Evolutionary conservation across 2,888 invertebrate genomes (phyloP).

Genomic region (Orchesellides sinensis): DNA sequence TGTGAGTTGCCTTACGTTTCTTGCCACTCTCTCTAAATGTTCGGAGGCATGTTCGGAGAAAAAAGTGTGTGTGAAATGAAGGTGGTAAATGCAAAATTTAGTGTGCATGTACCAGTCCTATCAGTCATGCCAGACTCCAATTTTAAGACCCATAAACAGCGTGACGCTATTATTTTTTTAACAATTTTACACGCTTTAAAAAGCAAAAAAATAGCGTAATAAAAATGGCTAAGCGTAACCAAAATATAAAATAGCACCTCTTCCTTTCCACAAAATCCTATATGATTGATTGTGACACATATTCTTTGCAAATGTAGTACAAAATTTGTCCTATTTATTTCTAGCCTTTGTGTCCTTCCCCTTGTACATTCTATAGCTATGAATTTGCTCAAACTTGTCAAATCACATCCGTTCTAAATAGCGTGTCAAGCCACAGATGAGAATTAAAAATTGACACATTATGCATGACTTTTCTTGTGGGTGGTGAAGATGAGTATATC

Average conservation of each 20-base stretch:
- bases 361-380: no score
- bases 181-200: constrained; percentile 61
- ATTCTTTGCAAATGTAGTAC: constrained; percentile 50
- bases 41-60: not conserved
- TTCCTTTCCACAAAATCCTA: constrained; percentile 12
- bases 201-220: constrained; percentile 52
- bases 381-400: no score
- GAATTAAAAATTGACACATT: no score
- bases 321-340: constrained; percentile 53
- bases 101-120: constrained; percentile 27
- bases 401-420: no score
- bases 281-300: constrained; percentile 61
- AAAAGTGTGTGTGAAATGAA: not conserved
- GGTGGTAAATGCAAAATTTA: not conserved
- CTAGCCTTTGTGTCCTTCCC: no score
- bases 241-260: constrained; percentile 1
- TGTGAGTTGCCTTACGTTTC: no score
- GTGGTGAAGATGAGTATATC: no score
- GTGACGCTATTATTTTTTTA: constrained; percentile 53
- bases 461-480: no score
- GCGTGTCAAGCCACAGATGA: no score
- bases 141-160: constrained; percentile 58
- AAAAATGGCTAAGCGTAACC: constrained; percentile 46
- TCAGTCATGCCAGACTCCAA: constrained; percentile 57
- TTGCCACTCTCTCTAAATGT: no score